phyloP scores from a whole-genome alignment of 2,888 invertebrate species.

The Macaria notata region DNA sequence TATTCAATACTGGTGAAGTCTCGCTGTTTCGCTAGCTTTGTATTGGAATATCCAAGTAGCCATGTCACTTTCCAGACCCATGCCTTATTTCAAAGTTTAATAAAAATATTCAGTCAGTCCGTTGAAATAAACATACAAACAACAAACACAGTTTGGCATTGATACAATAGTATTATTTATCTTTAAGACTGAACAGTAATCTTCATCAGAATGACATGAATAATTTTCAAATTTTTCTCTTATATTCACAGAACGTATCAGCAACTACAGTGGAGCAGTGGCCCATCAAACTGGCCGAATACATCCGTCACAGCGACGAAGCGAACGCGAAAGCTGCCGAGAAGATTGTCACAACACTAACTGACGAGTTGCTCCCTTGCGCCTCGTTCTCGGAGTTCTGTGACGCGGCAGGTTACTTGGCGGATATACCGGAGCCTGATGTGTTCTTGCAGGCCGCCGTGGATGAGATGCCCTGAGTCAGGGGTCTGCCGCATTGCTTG shows the following conservation, averaged over 20 bases:
- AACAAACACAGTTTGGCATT: too few relatives aligned
- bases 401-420: constrained; percentile 93
- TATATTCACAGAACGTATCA: constrained; percentile 81
- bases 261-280: constrained; percentile 91
- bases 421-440: constrained; percentile 85
- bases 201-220: too few relatives aligned
- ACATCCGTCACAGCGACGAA: constrained; percentile 96
- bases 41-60: too few relatives aligned
- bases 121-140: too few relatives aligned
- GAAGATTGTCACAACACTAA: constrained; percentile 89
- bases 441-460: constrained; percentile 58
- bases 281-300: constrained; percentile 95
- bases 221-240: too few relatives aligned
- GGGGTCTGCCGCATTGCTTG: constrained; percentile 56
- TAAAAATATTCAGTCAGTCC: too few relatives aligned
- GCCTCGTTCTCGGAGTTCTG: constrained; percentile 95
- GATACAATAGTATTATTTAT: too few relatives aligned
- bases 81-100: too few relatives aligned
- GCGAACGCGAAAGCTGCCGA: constrained; percentile 94
- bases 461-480: constrained; percentile 64
- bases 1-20: too few relatives aligned
- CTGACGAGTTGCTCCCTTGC: constrained; percentile 95
- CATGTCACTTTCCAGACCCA: too few relatives aligned
- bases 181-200: too few relatives aligned
- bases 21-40: too few relatives aligned